Evolutionary conservation across 1,140 invertebrate species (phyloP).

Genomic region (Ladona fulva): DNA sequence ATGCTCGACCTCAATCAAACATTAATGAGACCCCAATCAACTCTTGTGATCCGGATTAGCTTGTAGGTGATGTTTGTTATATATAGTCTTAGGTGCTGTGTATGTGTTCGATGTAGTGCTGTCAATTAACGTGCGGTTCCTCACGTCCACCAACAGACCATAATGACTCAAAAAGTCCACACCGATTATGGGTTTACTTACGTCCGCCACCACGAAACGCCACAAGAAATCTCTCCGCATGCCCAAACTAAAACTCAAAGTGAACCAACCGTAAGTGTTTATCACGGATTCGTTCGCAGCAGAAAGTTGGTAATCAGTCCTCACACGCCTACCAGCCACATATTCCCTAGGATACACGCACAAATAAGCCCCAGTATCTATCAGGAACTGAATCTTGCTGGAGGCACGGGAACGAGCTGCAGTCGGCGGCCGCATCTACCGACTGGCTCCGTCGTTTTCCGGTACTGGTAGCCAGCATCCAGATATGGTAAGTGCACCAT

Average conservation of each 20-base stretch:
- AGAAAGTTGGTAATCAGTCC: background rate
- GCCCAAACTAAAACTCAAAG: conserved; percentile 29
- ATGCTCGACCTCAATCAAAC: too few relatives aligned
- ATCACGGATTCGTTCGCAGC: conserved; percentile 28
- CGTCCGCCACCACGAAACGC: conserved; percentile 35
- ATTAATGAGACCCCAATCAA: too few relatives aligned
- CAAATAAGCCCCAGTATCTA: background rate
- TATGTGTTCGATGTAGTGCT: background rate
- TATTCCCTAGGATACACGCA: background rate
- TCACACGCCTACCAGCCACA: background rate
- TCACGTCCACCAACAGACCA: conserved; percentile 21
- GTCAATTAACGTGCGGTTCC: conserved; percentile 19
- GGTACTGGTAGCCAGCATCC: too few relatives aligned
- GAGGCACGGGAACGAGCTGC: too few relatives aligned
- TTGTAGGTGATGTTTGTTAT: too few relatives aligned
- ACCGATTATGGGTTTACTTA: conserved; percentile 33
- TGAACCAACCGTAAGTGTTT: conserved; percentile 30
- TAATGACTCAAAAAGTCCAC: conserved; percentile 33
- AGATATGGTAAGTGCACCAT: too few relatives aligned
- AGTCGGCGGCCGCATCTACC: too few relatives aligned
- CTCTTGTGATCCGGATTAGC: too few relatives aligned
- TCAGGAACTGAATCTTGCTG: conserved; percentile 3
- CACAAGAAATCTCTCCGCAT: conserved; percentile 32
- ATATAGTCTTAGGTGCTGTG: too few relatives aligned
- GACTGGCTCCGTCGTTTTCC: too few relatives aligned